Evolutionary conservation across 2,797 vertebrate genomes (phyloP).

Genomic region (Enteromius anoplus): DNA sequence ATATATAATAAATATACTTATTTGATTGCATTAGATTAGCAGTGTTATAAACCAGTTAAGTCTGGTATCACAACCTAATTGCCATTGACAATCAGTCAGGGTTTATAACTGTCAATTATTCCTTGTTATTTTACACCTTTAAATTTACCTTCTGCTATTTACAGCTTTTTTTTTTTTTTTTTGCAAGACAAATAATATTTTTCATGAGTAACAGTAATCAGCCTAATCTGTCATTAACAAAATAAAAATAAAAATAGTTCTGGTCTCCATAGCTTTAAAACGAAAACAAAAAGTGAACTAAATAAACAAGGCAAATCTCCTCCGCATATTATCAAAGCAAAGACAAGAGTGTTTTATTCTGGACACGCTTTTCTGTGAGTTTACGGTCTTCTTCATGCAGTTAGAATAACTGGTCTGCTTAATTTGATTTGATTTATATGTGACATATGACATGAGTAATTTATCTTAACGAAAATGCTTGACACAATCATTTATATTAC

Average conservation of each 20-base stretch:
- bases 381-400: background rate
- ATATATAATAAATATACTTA: too few relatives aligned
- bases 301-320: background rate
- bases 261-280: background rate
- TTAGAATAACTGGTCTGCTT: background rate
- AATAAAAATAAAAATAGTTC: background rate
- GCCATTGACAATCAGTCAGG: background rate
- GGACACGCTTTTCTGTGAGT: background rate
- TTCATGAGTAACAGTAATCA: background rate
- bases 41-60: background rate
- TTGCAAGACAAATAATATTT: background rate
- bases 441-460: background rate
- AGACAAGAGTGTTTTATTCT: background rate
- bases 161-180: background rate
- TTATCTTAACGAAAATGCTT: background rate
- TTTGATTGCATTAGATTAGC: background rate
- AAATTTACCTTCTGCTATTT: background rate
- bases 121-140: background rate
- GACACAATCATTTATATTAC: background rate
- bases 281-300: background rate
- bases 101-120: background rate
- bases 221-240: background rate
- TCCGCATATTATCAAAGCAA: background rate
- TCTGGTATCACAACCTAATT: background rate
- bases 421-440: background rate